Percentiles rank a stretch among this genome's conserved stretches.
phyloP scores from a whole-genome alignment of 2,888 invertebrate species.

The Belgica antarctica region DNA sequence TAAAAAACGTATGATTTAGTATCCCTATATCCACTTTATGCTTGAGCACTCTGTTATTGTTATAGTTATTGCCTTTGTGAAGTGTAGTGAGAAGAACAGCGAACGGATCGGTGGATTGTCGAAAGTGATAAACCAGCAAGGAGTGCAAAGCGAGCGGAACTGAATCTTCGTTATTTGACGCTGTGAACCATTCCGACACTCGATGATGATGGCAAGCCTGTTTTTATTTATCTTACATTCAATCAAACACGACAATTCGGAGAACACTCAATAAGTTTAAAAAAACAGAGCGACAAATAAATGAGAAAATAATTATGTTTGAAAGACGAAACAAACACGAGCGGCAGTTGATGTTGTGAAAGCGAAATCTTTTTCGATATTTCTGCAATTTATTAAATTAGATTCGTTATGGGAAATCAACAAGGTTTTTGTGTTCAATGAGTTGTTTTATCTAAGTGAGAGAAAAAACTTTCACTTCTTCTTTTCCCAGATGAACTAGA shows the following conservation, averaged over 20 bases:
- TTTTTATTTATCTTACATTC: not conserved
- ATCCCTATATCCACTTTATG: not conserved
- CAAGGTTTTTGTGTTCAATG: constrained; percentile 3
- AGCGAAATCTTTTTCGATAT: no score
- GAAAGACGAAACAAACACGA: not conserved
- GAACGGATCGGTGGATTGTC: not conserved
- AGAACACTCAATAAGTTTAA: no score
- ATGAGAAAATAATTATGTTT: constrained; percentile 7
- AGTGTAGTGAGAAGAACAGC: not conserved
- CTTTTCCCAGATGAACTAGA: constrained; percentile 20
- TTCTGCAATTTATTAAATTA: constrained; percentile 11
- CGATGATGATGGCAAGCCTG: not conserved
- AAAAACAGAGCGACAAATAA: not conserved
- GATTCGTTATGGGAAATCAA: constrained; percentile 10
- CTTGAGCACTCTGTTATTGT: constrained; percentile 13
- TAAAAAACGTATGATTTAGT: constrained; percentile 33
- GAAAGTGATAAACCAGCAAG: not conserved
- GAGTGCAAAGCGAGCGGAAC: not conserved
- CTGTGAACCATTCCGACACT: no score
- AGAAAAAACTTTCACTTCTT: not conserved
- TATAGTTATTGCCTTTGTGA: constrained; percentile 30
- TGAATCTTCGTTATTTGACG: no score
- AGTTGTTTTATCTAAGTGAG: not conserved
- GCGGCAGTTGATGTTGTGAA: not conserved
- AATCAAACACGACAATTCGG: not conserved